Percentiles rank a stretch among this genome's conserved stretches.
Conservation (phyloP, 2,797 vertebrate species). For the Xiphophorus birchmanni region DNA sequence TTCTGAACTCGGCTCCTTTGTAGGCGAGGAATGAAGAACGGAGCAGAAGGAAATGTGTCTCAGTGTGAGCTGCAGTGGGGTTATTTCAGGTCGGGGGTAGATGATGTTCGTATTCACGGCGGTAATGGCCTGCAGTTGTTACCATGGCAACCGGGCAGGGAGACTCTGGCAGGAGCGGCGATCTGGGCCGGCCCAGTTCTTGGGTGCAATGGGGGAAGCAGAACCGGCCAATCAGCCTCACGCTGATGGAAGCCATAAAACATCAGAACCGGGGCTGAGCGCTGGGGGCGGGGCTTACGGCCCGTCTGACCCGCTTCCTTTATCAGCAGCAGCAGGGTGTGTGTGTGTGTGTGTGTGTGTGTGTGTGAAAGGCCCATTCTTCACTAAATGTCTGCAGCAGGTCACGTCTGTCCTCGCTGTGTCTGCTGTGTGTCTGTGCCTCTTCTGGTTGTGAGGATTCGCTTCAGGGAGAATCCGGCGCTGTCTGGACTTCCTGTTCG, state of each 20-base stretch:
- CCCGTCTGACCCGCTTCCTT: constrained; percentile 51
- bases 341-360: constrained; percentile 13
- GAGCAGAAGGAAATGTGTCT: constrained; percentile 3
- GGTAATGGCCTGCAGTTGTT: constrained; percentile 57
- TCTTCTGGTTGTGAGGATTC: background rate
- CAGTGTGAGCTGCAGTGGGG: constrained; percentile 28
- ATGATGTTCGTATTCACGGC: constrained; percentile 61
- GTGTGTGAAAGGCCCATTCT: constrained; percentile 5
- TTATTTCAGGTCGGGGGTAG: constrained; percentile 55
- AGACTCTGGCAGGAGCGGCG: constrained; percentile 37
- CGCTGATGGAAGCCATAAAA: constrained; percentile 35
- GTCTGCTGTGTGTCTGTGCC: background rate
- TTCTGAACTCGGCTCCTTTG: background rate
- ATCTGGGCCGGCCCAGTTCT: background rate
- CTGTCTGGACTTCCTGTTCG: background rate
- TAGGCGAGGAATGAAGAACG: background rate
- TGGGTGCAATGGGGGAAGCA: background rate
- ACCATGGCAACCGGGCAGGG: constrained; percentile 56
- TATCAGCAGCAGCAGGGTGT: constrained; percentile 31
- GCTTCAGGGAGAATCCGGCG: background rate
- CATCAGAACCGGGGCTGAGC: constrained; percentile 3
- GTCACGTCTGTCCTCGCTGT: background rate
- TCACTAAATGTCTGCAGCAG: background rate
- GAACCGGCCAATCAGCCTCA: constrained; percentile 37
- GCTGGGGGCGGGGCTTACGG: constrained; percentile 16